These are phyloP conservation scores for Lepidocyrtoides sp. DNA, from an alignment of 2,888 invertebrate species.

Conservation along the genomic window DNA sequence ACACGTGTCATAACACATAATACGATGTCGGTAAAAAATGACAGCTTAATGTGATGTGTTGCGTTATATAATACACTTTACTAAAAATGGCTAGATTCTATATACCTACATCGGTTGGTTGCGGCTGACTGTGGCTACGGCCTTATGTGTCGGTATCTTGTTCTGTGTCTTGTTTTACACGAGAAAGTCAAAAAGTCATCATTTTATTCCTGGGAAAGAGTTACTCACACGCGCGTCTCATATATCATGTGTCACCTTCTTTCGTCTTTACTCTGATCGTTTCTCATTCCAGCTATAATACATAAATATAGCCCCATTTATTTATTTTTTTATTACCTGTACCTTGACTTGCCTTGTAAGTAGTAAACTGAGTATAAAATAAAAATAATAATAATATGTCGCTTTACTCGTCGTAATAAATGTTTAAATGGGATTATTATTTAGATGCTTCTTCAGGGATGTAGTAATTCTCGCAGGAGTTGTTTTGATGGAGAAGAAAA, in stretches of 20 bases:
- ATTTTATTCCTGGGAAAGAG: not conserved
- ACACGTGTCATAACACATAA: conserved; percentile 33
- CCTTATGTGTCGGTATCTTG: too few species aligned
- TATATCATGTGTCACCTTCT: conserved; percentile 44
- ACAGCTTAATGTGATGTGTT: conserved; percentile 52
- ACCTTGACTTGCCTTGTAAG: too few species aligned
- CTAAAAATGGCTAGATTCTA: too few species aligned
- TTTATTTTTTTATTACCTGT: not conserved
- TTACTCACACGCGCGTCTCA: conserved; percentile 15
- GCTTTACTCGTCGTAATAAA: too few species aligned
- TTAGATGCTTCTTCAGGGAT: too few species aligned
- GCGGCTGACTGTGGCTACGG: not conserved
- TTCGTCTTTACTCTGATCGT: not conserved
- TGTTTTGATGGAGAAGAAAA: not conserved
- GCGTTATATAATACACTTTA: conserved; percentile 22
- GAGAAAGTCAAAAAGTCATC: conserved; percentile 32
- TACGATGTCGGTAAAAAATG: conserved; percentile 39
- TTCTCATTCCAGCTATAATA: not conserved
- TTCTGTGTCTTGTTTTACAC: conserved; percentile 23
- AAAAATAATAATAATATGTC: too few species aligned
- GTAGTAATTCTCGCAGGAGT: too few species aligned
- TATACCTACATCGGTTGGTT: too few species aligned
- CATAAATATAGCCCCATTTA: not conserved
- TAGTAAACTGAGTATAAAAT: too few species aligned
- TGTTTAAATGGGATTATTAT: too few species aligned